Evolutionary conservation across 2,888 invertebrate genomes (phyloP).

Genomic region (Tridacna gigas): DNA sequence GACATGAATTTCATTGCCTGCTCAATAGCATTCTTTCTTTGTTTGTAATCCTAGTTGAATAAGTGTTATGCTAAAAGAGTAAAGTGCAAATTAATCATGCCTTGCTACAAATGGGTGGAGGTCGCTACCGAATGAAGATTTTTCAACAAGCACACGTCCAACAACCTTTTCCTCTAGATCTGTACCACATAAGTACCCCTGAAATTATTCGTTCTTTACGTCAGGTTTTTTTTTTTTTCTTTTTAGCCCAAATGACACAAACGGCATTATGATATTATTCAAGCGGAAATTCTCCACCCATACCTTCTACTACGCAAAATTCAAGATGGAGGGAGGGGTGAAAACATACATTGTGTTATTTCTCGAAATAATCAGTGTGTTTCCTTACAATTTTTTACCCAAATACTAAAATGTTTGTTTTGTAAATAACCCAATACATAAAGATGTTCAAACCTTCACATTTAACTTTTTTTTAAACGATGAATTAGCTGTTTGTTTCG

Average conservation of each 20-base stretch:
- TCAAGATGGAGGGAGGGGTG: conserved; percentile 64
- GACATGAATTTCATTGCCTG: too few species aligned
- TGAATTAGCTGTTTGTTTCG: neutral
- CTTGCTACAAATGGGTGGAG: too few species aligned
- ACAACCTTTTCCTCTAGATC: too few species aligned
- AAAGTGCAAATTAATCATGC: too few species aligned
- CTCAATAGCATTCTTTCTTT: too few species aligned
- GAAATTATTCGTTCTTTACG: too few species aligned
- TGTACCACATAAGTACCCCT: too few species aligned
- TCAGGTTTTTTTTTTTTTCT: too few species aligned
- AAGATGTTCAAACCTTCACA: neutral
- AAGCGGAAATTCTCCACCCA: conserved; percentile 55
- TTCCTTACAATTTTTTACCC: neutral
- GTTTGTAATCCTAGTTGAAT: too few species aligned
- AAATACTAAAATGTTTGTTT: neutral
- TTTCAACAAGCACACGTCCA: too few species aligned
- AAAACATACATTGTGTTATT: conserved; percentile 7
- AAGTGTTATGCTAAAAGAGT: too few species aligned
- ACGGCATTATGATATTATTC: neutral
- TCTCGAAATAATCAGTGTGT: neutral
- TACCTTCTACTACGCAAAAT: conserved; percentile 20
- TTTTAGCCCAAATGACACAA: neutral
- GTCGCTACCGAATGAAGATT: too few species aligned
- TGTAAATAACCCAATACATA: neutral
- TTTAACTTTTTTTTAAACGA: neutral